Percentiles rank a stretch among this genome's conserved stretches.
These are phyloP conservation scores for Pedionomus torquatus DNA, from an alignment of 2,113 vertebrate species.

Conservation along the genomic window DNA sequence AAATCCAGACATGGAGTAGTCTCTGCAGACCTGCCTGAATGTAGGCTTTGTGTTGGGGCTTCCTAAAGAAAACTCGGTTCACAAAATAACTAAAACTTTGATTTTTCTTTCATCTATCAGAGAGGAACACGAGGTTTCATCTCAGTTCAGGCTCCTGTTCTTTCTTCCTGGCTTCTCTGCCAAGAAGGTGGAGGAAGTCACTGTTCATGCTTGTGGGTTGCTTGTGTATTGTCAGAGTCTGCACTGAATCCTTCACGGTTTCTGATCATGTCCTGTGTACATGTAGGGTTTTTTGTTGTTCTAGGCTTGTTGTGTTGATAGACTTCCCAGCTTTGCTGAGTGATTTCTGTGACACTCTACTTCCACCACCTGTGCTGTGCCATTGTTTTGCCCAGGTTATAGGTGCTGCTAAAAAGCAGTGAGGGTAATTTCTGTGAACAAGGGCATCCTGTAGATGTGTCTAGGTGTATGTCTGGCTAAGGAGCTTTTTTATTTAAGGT, in stretches of 20 bases:
- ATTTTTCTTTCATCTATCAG: not conserved
- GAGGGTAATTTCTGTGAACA: not conserved
- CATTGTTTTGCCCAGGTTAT: not conserved
- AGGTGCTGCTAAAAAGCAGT: not conserved
- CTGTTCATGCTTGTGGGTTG: not conserved
- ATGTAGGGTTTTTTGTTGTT: not conserved
- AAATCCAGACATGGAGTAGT: not conserved
- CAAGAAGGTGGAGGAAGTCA: not conserved
- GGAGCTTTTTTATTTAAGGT: not conserved
- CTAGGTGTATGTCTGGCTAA: not conserved
- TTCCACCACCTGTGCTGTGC: not conserved
- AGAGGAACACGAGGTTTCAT: not conserved
- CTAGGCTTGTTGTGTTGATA: not conserved
- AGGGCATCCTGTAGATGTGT: not conserved
- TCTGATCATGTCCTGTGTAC: rapidly evolving
- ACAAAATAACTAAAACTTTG: not conserved
- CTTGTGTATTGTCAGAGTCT: not conserved
- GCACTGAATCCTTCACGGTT: not conserved
- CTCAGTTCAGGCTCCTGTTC: not conserved
- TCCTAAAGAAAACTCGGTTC: not conserved
- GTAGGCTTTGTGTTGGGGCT: not conserved
- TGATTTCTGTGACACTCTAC: not conserved
- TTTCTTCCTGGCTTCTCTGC: not conserved
- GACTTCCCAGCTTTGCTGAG: not conserved
- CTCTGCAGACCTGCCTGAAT: not conserved